A percentile compares a stretch with the other conserved stretches of the same genome.
Conservation (phyloP, 2,797 vertebrate genomes). For the Pseudocheirus occidentalis region DNA sequence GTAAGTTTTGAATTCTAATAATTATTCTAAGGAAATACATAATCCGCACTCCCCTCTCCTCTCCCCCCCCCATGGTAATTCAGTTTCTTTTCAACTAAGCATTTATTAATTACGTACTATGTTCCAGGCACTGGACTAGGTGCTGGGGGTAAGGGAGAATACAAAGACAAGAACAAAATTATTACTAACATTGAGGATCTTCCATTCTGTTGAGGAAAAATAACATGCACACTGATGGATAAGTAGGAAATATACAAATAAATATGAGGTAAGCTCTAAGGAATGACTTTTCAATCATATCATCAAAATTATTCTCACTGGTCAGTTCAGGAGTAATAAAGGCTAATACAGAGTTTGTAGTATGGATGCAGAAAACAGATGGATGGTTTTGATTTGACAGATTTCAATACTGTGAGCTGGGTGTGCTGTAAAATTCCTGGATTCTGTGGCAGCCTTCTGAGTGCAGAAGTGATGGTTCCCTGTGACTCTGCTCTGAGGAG, state of each 20-base stretch:
- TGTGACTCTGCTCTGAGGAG: not conserved
- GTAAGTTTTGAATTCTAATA: slow-evolving; percentile 45
- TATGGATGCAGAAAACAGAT: not conserved
- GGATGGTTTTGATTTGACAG: not conserved
- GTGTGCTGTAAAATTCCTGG: not conserved
- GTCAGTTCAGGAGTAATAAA: not conserved
- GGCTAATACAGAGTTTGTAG: not conserved
- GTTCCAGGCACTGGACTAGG: not conserved
- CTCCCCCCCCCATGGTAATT: slow-evolving; percentile 51
- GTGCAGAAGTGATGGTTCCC: not conserved
- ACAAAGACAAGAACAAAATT: not conserved
- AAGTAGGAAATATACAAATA: not conserved
- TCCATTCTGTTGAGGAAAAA: not conserved
- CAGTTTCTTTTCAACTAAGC: not conserved
- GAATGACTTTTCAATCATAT: not conserved
- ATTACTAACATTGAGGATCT: not conserved
- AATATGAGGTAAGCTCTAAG: not conserved
- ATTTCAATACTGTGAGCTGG: not conserved
- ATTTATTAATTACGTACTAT: not conserved
- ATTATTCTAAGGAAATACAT: slow-evolving; percentile 38
- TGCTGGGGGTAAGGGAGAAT: not conserved
- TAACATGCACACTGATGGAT: not conserved
- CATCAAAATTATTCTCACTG: not conserved
- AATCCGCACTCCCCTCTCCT: no score
- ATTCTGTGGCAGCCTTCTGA: not conserved